Conservation (phyloP, 2,888 invertebrate genomes). For the Nasonia oneida region DNA sequence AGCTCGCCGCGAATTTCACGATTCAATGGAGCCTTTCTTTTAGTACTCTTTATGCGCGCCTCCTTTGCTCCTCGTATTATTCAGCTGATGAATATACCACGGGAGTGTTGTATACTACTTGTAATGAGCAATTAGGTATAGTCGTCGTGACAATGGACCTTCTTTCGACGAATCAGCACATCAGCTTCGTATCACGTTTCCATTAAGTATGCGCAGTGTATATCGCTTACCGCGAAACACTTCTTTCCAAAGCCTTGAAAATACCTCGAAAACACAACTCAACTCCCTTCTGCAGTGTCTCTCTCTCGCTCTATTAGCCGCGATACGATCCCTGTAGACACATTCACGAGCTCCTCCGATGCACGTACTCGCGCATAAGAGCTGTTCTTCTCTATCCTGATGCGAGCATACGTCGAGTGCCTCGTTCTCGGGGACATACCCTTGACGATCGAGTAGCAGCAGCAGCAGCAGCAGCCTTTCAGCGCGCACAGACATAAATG, state of each 20-base stretch:
- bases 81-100: too few relatives aligned
- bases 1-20: background rate
- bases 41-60: background rate
- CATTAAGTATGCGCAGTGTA: too few relatives aligned
- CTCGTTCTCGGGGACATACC: constrained; percentile 25
- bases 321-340: background rate
- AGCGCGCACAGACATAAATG: constrained; percentile 32
- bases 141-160: too few relatives aligned
- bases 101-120: constrained; percentile 8
- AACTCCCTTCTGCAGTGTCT: too few relatives aligned
- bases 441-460: background rate
- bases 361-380: background rate
- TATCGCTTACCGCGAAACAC: too few relatives aligned
- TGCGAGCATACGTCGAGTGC: background rate
- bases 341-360: background rate
- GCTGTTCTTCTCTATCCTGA: background rate
- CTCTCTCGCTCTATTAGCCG: too few relatives aligned
- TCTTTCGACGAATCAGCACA: too few relatives aligned
- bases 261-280: too few relatives aligned
- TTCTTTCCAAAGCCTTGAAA: too few relatives aligned
- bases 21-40: constrained; percentile 6
- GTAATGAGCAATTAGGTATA: background rate
- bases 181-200: too few relatives aligned
- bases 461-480: constrained; percentile 1
- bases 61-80: background rate